Evolutionary conservation across 2,888 invertebrate species (phyloP).

Genomic region (Drosophila pullipes): DNA sequence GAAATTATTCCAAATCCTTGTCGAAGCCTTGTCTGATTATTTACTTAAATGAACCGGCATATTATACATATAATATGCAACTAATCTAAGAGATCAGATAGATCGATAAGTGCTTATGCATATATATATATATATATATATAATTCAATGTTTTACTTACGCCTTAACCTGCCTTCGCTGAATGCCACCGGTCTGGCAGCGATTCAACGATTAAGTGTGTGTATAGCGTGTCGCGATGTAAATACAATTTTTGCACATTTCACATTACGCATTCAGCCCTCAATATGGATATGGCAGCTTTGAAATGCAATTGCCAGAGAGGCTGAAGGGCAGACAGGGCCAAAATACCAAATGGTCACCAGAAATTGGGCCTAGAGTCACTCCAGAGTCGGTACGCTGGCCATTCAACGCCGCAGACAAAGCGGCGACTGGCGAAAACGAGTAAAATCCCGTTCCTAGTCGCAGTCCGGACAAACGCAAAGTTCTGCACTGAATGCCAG

Average conservation of each 20-base stretch:
- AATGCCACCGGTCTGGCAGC: background rate
- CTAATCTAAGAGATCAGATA: background rate
- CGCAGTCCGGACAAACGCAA: conserved; percentile 7
- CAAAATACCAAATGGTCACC: background rate
- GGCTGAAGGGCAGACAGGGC: background rate
- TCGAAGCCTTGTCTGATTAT: background rate
- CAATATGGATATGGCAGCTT: conserved; percentile 11
- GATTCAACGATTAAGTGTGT: conserved; percentile 15
- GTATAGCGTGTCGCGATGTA: conserved; percentile 41
- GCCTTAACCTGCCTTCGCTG: background rate
- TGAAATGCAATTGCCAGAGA: conserved; percentile 25
- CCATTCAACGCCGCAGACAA: conserved; percentile 26
- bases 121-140: background rate
- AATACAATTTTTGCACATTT: conserved; percentile 63
- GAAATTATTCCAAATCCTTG: background rate
- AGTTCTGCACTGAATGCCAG: conserved; percentile 22
- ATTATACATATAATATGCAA: background rate
- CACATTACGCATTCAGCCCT: conserved; percentile 54
- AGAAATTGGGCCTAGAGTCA: conserved; percentile 6
- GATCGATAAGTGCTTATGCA: background rate
- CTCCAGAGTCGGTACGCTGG: background rate
- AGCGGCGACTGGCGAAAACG: conserved; percentile 23
- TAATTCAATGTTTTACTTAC: background rate
- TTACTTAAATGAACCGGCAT: background rate
- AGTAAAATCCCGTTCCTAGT: conserved; percentile 1